These are phyloP conservation scores for Lamproptera curius DNA, from an alignment of 2,888 invertebrate species.

Conservation along the genomic window DNA sequence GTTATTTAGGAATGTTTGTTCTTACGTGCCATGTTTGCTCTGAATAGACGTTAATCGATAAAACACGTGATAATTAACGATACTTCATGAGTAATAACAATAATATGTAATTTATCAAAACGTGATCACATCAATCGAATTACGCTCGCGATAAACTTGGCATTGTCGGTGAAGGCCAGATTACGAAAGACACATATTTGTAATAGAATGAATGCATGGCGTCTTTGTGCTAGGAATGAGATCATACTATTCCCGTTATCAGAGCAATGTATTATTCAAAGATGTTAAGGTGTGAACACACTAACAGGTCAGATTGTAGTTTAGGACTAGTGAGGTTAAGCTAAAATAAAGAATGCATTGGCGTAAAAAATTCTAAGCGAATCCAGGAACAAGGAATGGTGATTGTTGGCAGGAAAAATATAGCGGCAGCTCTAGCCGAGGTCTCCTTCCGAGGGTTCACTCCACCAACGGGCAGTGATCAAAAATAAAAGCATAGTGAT, in stretches of 20 bases:
- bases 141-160: constrained; percentile 16
- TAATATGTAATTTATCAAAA: constrained; percentile 1
- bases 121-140: constrained; percentile 14
- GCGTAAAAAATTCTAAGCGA: too few species aligned
- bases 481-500: too few species aligned
- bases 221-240: constrained; percentile 19
- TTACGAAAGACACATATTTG: constrained; percentile 20
- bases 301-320: too few species aligned
- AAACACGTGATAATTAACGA: neutral
- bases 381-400: too few species aligned
- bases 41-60: neutral
- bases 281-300: too few species aligned
- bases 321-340: too few species aligned
- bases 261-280: constrained; percentile 6
- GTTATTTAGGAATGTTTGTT: neutral
- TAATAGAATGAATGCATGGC: constrained; percentile 10
- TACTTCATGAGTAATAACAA: neutral
- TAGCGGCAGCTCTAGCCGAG: too few species aligned
- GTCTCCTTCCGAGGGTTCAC: too few species aligned
- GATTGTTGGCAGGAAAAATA: too few species aligned
- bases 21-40: neutral
- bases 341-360: too few species aligned
- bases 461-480: too few species aligned
- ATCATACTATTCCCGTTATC: constrained; percentile 8
- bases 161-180: constrained; percentile 18